phyloP scores from a whole-genome alignment of 2,888 invertebrate species.

The Lasioglossum malachurum region DNA sequence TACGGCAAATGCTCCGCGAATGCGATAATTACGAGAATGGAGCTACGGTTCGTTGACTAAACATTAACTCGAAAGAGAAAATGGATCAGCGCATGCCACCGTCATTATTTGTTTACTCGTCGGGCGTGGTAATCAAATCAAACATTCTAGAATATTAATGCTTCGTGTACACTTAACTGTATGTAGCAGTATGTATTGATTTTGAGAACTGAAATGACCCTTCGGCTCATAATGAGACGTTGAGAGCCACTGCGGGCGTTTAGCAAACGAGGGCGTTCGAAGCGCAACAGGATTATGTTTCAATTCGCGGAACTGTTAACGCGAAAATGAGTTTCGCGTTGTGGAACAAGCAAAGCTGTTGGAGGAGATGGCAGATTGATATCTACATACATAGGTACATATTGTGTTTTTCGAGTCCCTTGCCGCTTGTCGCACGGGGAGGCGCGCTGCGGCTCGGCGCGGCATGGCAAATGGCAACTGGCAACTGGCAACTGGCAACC shows the following conservation, averaged over 20 bases:
- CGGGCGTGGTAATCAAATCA: neutral
- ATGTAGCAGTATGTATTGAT: neutral
- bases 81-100: slow-evolving; percentile 48
- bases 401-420: slow-evolving; percentile 19
- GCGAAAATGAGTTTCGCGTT: slow-evolving; percentile 4
- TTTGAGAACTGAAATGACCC: neutral
- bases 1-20: slow-evolving; percentile 24
- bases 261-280: neutral
- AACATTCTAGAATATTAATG: neutral
- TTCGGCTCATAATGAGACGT: neutral
- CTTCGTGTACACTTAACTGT: neutral
- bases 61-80: slow-evolving; percentile 55
- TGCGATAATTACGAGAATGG: slow-evolving; percentile 48
- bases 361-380: neutral
- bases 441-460: neutral
- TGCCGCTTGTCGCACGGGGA: neutral
- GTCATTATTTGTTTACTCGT: slow-evolving; percentile 37
- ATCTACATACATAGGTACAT: neutral
- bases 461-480: too few species aligned
- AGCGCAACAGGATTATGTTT: slow-evolving; percentile 7
- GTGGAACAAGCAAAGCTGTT: neutral
- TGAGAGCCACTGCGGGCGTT: neutral
- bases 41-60: slow-evolving; percentile 43
- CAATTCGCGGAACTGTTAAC: neutral
- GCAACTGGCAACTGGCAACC: slow-evolving; percentile 32